phyloP scores from a whole-genome alignment of 2,797 vertebrate genomes.

The Loris lydekkerianus region DNA sequence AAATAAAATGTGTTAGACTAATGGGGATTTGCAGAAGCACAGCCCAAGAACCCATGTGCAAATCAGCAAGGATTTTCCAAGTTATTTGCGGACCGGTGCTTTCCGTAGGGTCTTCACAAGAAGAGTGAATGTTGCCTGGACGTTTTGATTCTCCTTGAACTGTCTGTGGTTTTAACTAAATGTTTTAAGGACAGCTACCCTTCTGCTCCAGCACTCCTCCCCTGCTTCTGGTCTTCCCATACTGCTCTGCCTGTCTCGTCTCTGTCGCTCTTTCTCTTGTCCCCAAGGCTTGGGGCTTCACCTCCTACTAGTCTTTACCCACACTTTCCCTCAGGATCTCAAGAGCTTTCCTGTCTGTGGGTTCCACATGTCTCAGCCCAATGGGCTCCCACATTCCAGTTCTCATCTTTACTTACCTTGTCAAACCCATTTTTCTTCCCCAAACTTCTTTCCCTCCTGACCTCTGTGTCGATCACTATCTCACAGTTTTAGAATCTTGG shows the following conservation, averaged over 20 bases:
- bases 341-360: not conserved
- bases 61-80: not conserved
- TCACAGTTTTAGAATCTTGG: not conserved
- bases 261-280: not conserved
- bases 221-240: not conserved
- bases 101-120: not conserved
- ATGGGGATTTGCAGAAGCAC: not conserved
- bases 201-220: not conserved
- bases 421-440: not conserved
- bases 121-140: not conserved
- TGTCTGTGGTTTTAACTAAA: not conserved
- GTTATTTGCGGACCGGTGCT: not conserved
- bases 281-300: not conserved
- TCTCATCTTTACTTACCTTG: not conserved
- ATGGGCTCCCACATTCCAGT: not conserved
- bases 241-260: not conserved
- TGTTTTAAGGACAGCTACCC: no score
- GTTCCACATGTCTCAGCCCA: not conserved
- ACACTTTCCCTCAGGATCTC: not conserved
- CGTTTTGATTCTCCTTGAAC: not conserved
- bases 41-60: not conserved
- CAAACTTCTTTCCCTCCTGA: not conserved
- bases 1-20: not conserved
- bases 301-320: not conserved
- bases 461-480: not conserved